Base-by-base conservation (phyloP, 2,113 vertebrate species). In the Varanus komodoensis region DNA sequence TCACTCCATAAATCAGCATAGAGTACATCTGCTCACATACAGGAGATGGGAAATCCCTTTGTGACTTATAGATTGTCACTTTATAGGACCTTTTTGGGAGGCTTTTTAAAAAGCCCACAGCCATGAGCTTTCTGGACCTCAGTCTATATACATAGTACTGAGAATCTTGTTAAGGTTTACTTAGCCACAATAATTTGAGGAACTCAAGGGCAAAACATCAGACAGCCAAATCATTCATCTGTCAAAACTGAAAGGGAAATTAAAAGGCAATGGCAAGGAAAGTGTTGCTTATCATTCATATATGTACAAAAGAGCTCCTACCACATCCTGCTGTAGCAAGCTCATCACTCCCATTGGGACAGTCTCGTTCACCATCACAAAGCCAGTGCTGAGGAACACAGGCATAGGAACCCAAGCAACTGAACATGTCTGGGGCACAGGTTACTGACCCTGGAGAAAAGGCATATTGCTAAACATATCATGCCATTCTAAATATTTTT, bases 311-410 rank as follows among this genome's bases (percentile, higher is more conserved):
- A 50, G 78, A 4, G 9, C 78, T 64, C 97, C 0, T 98, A 99
- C 99, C 98, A 14, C 99, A 99, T 94, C 99, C 99, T 3, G 99
- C 99, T 9, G 98, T 98, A 3, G 99, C 97, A 3, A 99, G 98
- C 80, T 99, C 99, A 14, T 99, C 99, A 0, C 98, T 99, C 14
- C 99, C 99, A 9, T 99, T 96, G 6, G 99, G 99, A 92, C 99
- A 99, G 94, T 99, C 99, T 25, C 99, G 97, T 90, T 99, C 99
- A 0, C 99, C 99, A 0, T 99, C 99, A 84, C 99, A 99, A 68
- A 99, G 98, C 99, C 99, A 99, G 93, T 98, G 98, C 48, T 94
- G 97, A 0, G 99, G 99, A 79, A 99, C 99, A 21, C 99, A 99
- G 73, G 98, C 99, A 0, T 98, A 98, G 0, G 99, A 99, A 71